phyloP scores from a whole-genome alignment of 35 echinoderm and acorn worm species.

The Diadema setosum region DNA sequence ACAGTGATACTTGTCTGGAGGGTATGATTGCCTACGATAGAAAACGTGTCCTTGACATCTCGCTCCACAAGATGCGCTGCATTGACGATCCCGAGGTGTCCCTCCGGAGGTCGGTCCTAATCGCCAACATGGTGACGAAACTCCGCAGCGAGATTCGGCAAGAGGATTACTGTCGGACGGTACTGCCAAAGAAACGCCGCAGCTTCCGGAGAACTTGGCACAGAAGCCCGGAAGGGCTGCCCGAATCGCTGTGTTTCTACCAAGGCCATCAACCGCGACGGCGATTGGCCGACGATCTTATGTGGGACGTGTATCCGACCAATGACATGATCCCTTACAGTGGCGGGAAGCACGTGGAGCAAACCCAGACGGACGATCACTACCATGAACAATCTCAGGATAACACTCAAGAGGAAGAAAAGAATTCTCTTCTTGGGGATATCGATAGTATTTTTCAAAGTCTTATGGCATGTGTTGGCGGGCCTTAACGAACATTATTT shows the following conservation, averaged over 20 bases:
- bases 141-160: neutral
- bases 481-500: too few species aligned
- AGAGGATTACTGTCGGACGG: constrained; percentile 6
- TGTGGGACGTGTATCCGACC: neutral
- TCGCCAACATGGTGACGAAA: constrained; percentile 14
- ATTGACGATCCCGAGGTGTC: constrained; percentile 10
- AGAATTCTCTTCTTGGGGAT: neutral
- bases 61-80: constrained; percentile 1
- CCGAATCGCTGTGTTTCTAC: neutral
- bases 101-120: neutral
- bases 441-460: constrained; percentile 26
- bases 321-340: neutral
- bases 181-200: neutral
- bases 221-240: neutral
- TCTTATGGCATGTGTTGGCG: constrained; percentile 6
- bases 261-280: neutral
- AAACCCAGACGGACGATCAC: neutral
- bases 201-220: neutral
- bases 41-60: neutral
- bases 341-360: neutral
- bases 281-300: neutral
- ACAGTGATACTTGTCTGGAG: neutral
- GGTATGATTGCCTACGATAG: neutral
- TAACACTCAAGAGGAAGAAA: neutral
- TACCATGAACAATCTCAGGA: neutral